Evolutionary conservation across 1,140 invertebrate species (phyloP).

Genomic region (Pseudomyrmex concolor): DNA sequence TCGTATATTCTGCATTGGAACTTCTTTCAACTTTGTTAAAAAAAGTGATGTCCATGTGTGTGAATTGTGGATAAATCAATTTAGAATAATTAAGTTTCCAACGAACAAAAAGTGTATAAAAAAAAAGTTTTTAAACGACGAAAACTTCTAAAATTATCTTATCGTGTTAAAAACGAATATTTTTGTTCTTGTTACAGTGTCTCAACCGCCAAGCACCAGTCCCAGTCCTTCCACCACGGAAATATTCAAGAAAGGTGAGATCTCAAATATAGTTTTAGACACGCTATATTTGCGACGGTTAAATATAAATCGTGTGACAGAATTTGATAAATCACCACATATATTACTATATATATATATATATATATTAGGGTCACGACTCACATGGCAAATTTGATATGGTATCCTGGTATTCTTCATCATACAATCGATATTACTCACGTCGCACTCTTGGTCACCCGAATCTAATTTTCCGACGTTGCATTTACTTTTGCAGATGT

Average conservation of each 20-base stretch:
- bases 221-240: slow-evolving; percentile 86
- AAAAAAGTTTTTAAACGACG: not conserved
- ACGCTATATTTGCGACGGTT: not conserved
- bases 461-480: slow-evolving; percentile 32
- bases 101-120: not conserved
- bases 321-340: not conserved
- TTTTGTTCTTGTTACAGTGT: slow-evolving; percentile 83
- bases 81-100: slow-evolving; percentile 16
- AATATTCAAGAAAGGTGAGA: slow-evolving; percentile 83
- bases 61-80: no score
- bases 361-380: not conserved
- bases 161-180: slow-evolving; percentile 76
- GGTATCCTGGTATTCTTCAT: not conserved
- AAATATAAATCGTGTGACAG: not conserved
- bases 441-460: not conserved
- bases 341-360: not conserved
- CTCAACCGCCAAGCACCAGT: slow-evolving; percentile 86
- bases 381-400: not conserved
- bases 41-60: no score
- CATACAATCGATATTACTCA: slow-evolving; percentile 23
- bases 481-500: slow-evolving; percentile 77
- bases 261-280: slow-evolving; percentile 11
- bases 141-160: not conserved
- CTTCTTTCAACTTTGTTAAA: no score
- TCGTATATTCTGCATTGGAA: no score